These are phyloP conservation scores for Oxyteleia sp. DNA, from an alignment of 2,888 invertebrate species.

Conservation along the genomic window DNA sequence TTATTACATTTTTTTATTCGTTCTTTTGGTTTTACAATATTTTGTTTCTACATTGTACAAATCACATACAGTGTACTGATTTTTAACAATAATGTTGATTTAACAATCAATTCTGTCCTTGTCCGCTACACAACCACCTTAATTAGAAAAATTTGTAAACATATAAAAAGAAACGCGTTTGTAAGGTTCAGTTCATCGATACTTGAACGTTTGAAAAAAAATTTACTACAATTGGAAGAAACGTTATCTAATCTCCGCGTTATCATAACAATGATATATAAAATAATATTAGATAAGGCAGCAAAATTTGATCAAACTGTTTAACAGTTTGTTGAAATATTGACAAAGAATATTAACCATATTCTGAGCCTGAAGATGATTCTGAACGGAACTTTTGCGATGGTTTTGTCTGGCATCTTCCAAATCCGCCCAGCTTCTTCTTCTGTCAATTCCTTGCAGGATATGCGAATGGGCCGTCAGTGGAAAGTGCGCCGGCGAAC, in stretches of 20 bases:
- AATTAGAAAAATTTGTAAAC: too few relatives aligned
- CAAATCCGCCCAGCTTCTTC: slow-evolving; percentile 96
- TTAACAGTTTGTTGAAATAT: neutral
- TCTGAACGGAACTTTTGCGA: slow-evolving; percentile 83
- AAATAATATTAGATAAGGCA: slow-evolving; percentile 31
- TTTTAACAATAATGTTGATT: too few relatives aligned
- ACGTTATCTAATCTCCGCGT: slow-evolving; percentile 15
- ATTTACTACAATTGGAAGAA: slow-evolving; percentile 11
- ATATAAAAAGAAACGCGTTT: too few relatives aligned
- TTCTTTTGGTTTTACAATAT: too few relatives aligned
- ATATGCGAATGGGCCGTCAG: slow-evolving; percentile 86
- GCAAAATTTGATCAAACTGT: slow-evolving; percentile 9
- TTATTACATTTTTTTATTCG: too few relatives aligned
- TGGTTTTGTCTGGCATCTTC: slow-evolving; percentile 89
- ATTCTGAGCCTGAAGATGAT: slow-evolving; percentile 86
- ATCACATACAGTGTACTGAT: too few relatives aligned
- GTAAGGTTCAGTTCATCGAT: too few relatives aligned
- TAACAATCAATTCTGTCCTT: too few relatives aligned
- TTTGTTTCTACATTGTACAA: too few relatives aligned
- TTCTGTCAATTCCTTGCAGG: slow-evolving; percentile 89
- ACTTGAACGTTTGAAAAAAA: slow-evolving; percentile 17
- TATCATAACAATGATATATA: slow-evolving; percentile 17
- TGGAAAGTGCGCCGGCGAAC: slow-evolving; percentile 88
- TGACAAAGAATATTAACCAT: slow-evolving; percentile 80
- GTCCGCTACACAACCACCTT: too few relatives aligned